A percentile compares a stretch with the other conserved stretches of the same genome.
Evolutionary conservation across 64 coral and sea anemone genomes (phyloP).

Genomic region (Acropora tenuis): DNA sequence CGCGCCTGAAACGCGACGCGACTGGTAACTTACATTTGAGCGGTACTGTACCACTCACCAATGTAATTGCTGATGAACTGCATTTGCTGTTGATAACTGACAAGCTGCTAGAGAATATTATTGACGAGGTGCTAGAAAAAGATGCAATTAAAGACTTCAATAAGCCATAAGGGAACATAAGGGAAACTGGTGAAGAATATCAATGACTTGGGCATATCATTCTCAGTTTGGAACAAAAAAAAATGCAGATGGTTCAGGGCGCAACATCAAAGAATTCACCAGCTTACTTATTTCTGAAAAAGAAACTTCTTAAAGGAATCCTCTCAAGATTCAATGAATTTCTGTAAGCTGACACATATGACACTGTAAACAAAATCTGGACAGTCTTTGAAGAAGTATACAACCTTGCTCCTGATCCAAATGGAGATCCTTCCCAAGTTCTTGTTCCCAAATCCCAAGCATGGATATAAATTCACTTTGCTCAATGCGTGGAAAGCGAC

Average conservation of each 20-base stretch:
- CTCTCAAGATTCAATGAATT: neutral
- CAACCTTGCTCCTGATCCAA: conserved; percentile 20
- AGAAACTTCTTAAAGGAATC: conserved; percentile 23
- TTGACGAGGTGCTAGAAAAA: neutral
- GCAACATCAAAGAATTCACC: neutral
- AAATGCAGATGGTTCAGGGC: conserved; percentile 48
- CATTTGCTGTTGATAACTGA: conserved; percentile 58
- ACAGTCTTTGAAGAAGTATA: neutral
- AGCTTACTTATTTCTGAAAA: conserved; percentile 14
- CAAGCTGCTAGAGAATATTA: conserved; percentile 57
- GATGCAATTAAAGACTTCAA: conserved; percentile 55
- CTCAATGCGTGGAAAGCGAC: conserved; percentile 21
- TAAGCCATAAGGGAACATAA: conserved; percentile 17
- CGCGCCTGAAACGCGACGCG: too few species aligned
- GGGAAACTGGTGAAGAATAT: neutral
- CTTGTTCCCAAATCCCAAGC: conserved; percentile 22
- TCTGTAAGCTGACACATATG: neutral
- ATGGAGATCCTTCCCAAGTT: conserved; percentile 11
- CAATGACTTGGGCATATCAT: conserved; percentile 32
- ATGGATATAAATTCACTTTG: conserved; percentile 59
- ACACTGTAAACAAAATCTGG: conserved; percentile 44
- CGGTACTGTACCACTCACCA: neutral
- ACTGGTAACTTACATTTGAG: too few species aligned
- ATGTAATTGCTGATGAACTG: conserved; percentile 52
- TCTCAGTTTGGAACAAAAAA: neutral